Evolutionary conservation across 1,140 invertebrate species (phyloP).

Genomic region (Paralvinella palmiformis): DNA sequence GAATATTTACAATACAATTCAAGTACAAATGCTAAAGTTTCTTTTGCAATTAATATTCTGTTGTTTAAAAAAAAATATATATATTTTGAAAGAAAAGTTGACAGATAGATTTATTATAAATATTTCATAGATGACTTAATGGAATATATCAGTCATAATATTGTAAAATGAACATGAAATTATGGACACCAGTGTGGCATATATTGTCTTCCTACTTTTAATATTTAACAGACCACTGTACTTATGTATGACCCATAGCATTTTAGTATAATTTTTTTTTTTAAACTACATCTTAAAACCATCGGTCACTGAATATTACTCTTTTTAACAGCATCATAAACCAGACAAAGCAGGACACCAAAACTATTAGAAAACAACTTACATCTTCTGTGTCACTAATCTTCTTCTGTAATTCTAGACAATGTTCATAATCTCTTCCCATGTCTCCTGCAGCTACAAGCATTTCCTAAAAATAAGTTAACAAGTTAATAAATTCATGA

Average conservation of each 20-base stretch:
- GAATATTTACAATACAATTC: constrained; percentile 3
- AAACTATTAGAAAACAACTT: no score
- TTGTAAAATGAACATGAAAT: background rate
- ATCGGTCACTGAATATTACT: no score
- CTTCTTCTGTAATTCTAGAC: constrained; percentile 78
- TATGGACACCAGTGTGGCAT: background rate
- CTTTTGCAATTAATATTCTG: no score
- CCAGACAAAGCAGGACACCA: no score
- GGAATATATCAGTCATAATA: background rate
- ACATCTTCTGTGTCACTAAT: constrained; percentile 82
- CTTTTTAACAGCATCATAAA: no score
- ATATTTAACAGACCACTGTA: background rate
- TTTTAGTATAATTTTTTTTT: no score
- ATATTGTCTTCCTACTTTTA: background rate
- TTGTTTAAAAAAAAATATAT: no score
- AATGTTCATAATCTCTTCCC: constrained; percentile 93
- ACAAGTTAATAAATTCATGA: background rate
- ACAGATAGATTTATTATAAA: no score
- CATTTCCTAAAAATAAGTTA: constrained; percentile 61
- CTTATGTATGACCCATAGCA: background rate
- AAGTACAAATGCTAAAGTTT: no score
- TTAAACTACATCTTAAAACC: no score
- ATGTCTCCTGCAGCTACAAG: constrained; percentile 90
- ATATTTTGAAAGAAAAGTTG: no score
- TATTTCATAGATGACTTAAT: background rate